Evolutionary conservation across 2,797 vertebrate genomes (phyloP).

Genomic region (Cuculus canorus): DNA sequence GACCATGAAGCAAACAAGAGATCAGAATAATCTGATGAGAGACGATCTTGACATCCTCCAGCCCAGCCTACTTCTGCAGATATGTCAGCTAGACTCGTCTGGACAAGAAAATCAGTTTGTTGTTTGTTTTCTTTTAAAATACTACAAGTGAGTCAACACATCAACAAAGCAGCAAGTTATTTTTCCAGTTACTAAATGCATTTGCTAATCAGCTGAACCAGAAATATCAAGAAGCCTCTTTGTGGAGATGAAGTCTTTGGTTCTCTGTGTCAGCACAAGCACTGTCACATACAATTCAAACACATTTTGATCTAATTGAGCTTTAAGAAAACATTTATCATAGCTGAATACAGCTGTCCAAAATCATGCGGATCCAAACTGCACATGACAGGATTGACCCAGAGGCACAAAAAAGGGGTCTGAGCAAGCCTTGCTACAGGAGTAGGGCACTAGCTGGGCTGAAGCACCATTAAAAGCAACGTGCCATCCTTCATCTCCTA

Average conservation of each 20-base stretch:
- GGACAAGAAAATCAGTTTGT: slow-evolving; percentile 49
- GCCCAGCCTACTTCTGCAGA: slow-evolving; percentile 23
- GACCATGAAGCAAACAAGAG: slow-evolving; percentile 33
- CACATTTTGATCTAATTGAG: slow-evolving; percentile 33
- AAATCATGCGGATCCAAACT: not conserved
- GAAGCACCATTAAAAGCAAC: not conserved
- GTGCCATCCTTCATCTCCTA: not conserved
- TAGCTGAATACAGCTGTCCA: slow-evolving; percentile 28
- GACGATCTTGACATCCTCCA: slow-evolving; percentile 4
- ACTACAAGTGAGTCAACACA: slow-evolving; percentile 55
- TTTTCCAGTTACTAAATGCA: slow-evolving; percentile 41
- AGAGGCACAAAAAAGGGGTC: not conserved
- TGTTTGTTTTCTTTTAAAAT: slow-evolving; percentile 59
- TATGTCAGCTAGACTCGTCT: slow-evolving; percentile 39
- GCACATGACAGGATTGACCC: not conserved
- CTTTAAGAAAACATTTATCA: slow-evolving; percentile 31
- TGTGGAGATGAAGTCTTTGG: slow-evolving; percentile 7
- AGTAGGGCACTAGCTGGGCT: not conserved
- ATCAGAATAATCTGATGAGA: slow-evolving; percentile 46
- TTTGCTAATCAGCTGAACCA: slow-evolving; percentile 43
- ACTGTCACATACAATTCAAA: slow-evolving; percentile 19
- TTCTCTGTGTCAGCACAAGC: not conserved
- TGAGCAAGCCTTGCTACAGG: not conserved
- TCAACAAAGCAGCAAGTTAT: slow-evolving; percentile 51
- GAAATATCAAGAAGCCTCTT: not conserved